These are phyloP conservation scores for Antitype chi DNA, from an alignment of 2,888 invertebrate genomes.

Conservation along the genomic window DNA sequence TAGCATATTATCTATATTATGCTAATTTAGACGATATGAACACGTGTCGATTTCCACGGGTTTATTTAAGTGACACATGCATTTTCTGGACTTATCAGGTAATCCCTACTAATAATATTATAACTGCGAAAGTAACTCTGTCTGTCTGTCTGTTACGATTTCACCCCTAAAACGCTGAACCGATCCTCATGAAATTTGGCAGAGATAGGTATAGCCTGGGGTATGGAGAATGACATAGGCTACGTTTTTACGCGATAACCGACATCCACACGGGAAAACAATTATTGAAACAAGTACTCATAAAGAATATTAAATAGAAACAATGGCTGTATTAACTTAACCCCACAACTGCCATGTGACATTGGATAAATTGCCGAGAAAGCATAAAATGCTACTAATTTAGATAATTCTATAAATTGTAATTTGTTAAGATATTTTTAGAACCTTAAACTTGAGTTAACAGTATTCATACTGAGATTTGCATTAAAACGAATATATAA, in stretches of 20 bases:
- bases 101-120: too few species aligned
- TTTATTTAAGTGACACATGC: conserved; percentile 61
- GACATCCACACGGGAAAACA: too few species aligned
- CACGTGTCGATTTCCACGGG: conserved; percentile 74
- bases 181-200: too few species aligned
- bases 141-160: too few species aligned
- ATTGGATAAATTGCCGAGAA: neutral
- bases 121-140: too few species aligned
- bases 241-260: too few species aligned
- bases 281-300: neutral
- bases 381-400: neutral
- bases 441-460: neutral
- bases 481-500: conserved; percentile 18
- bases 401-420: neutral
- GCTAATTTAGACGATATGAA: conserved; percentile 73
- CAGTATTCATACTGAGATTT: conserved; percentile 16
- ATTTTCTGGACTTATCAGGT: conserved; percentile 8
- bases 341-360: neutral
- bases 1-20: conserved; percentile 70
- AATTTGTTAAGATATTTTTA: neutral
- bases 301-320: neutral
- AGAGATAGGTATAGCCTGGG: too few species aligned
- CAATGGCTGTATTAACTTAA: neutral
- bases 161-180: too few species aligned
- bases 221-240: too few species aligned